Evolutionary conservation across 2,888 invertebrate species (phyloP).

Genomic region (Agonopterix alstromeriana): DNA sequence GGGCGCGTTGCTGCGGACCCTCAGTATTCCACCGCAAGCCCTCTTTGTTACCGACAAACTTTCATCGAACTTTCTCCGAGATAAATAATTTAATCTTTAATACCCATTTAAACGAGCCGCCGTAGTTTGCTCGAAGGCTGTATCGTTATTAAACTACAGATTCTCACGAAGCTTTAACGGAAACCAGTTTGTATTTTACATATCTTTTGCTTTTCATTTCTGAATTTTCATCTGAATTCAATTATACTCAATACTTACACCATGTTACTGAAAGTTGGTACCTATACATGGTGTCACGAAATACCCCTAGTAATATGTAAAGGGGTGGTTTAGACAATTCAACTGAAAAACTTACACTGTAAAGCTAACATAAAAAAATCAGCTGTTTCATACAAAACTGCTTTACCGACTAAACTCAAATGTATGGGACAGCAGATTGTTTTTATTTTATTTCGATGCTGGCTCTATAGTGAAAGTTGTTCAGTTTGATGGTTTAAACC

Average conservation of each 20-base stretch:
- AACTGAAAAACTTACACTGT: too few species aligned
- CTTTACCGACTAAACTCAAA: too few species aligned
- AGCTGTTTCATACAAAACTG: too few species aligned
- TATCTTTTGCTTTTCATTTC: slow-evolving; percentile 24
- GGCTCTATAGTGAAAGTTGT: too few species aligned
- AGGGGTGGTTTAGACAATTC: too few species aligned
- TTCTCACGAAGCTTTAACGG: slow-evolving; percentile 39
- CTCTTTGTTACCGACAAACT: slow-evolving; percentile 55
- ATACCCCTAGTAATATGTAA: too few species aligned
- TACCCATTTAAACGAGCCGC: slow-evolving; percentile 52
- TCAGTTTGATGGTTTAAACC: too few species aligned
- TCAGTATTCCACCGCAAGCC: slow-evolving; percentile 28
- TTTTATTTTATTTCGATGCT: too few species aligned
- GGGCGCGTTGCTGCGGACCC: slow-evolving; percentile 9
- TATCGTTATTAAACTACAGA: slow-evolving; percentile 45
- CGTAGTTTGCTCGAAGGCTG: slow-evolving; percentile 35
- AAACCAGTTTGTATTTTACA: slow-evolving; percentile 32
- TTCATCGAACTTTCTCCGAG: slow-evolving; percentile 48
- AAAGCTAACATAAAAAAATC: too few species aligned
- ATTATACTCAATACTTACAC: slow-evolving; percentile 13
- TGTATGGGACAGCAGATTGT: too few species aligned
- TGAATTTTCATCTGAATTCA: slow-evolving; percentile 9
- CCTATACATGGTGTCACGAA: too few species aligned
- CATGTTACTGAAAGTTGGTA: too few species aligned
- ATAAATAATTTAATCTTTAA: slow-evolving; percentile 68